Percentiles rank a stretch among this genome's conserved stretches.
These are phyloP conservation scores for Philantomba maxwellii DNA, from an alignment of 2,113 vertebrate genomes.

Conservation along the genomic window DNA sequence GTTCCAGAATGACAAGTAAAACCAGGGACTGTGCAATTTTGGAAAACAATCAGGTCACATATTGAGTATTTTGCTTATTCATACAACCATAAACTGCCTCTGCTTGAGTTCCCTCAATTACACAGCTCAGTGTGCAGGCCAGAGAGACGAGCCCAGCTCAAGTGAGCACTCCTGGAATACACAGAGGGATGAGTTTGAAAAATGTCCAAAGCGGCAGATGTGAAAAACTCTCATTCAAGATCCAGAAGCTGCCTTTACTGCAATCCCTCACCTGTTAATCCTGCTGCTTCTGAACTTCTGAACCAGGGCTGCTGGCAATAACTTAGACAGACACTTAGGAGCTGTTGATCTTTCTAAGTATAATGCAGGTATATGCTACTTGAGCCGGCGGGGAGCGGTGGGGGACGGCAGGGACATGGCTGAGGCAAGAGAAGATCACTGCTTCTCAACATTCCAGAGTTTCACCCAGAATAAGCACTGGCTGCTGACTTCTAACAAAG, in stretches of 20 bases:
- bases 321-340: not conserved
- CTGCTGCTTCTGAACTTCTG: constrained; percentile 33
- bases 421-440: not conserved
- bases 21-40: constrained; percentile 66
- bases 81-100: constrained; percentile 49
- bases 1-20: constrained; percentile 71
- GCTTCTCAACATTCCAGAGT: not conserved
- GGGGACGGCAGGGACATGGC: not conserved
- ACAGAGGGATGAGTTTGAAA: constrained; percentile 66
- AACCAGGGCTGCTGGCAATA: not conserved
- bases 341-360: not conserved
- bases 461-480: not conserved
- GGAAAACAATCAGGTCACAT: constrained; percentile 70
- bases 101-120: constrained; percentile 72
- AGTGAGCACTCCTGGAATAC: constrained; percentile 67
- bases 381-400: not conserved
- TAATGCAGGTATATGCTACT: not conserved
- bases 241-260: constrained; percentile 45
- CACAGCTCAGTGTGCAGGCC: constrained; percentile 63
- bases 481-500: not conserved
- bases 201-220: constrained; percentile 71
- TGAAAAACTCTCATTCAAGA: constrained; percentile 65
- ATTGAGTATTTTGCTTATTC: constrained; percentile 74
- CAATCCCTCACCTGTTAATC: constrained; percentile 59
- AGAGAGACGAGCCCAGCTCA: constrained; percentile 52